phyloP scores from a whole-genome alignment of 2,888 invertebrate genomes.

The Scrobipalpa costella region DNA sequence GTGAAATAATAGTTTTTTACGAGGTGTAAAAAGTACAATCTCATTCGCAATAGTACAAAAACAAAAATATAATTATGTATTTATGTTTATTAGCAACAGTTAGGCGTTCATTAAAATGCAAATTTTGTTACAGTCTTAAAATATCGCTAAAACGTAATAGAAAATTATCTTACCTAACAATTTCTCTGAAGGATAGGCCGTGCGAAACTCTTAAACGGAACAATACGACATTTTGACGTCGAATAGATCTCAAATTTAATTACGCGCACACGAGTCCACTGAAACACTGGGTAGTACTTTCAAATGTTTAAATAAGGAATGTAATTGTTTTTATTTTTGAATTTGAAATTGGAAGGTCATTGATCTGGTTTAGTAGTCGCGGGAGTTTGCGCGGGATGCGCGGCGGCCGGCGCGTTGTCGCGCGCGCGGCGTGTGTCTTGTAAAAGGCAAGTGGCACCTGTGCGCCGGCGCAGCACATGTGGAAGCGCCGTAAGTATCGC shows the following conservation, averaged over 20 bases:
- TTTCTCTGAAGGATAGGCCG: conserved; percentile 43
- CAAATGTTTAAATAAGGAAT: background rate
- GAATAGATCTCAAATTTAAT: conserved; percentile 42
- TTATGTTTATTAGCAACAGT: background rate
- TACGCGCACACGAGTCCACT: conserved; percentile 28
- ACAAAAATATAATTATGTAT: background rate
- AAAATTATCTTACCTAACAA: conserved; percentile 54
- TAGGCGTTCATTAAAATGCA: background rate
- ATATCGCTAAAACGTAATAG: conserved; percentile 16
- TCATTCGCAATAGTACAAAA: background rate
- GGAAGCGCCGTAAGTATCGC: conserved; percentile 36
- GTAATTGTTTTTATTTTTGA: background rate
- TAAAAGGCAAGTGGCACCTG: conserved; percentile 71
- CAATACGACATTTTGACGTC: conserved; percentile 51
- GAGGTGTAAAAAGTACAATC: background rate
- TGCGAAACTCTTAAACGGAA: conserved; percentile 56
- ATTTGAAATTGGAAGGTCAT: conserved; percentile 18
- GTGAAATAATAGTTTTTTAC: no score
- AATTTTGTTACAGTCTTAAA: background rate
- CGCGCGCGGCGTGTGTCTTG: conserved; percentile 65
- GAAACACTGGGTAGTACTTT: conserved; percentile 23
- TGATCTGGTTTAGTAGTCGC: conserved; percentile 11
- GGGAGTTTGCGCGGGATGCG: conserved; percentile 19
- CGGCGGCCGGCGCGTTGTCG: conserved; percentile 55
- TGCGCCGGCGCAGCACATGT: conserved; percentile 45